phyloP scores from a whole-genome alignment of 1,140 invertebrate genomes.

The Lethocerus indicus region DNA sequence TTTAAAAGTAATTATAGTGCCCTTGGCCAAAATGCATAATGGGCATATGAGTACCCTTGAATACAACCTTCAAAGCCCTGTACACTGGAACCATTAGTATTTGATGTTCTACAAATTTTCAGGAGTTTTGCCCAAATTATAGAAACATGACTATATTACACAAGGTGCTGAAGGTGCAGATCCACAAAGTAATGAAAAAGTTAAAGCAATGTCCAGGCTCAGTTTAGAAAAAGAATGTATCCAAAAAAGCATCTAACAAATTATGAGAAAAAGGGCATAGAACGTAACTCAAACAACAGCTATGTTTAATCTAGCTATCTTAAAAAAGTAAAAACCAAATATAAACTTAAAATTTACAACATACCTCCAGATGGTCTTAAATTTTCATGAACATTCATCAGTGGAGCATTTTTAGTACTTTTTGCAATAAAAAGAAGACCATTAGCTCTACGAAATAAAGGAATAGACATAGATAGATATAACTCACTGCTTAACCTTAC shows the following conservation, averaged over 20 bases:
- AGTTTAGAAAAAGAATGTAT: background rate
- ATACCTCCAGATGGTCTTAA: constrained; percentile 1
- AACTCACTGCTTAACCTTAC: background rate
- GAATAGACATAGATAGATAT: background rate
- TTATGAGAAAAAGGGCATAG: background rate
- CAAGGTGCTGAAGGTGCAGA: too few species aligned
- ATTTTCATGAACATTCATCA: constrained; percentile 4
- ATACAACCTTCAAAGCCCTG: too few species aligned
- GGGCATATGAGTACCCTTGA: too few species aligned
- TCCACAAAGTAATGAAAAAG: background rate
- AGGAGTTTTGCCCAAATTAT: too few species aligned
- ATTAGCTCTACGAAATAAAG: constrained; percentile 4
- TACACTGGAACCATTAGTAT: too few species aligned
- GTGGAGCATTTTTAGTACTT: background rate
- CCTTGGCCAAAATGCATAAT: too few species aligned
- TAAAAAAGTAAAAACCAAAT: background rate
- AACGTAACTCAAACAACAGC: background rate
- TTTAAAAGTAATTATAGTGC: too few species aligned
- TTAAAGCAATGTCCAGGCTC: background rate
- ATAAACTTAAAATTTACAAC: background rate
- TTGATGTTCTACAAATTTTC: too few species aligned
- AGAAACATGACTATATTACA: too few species aligned
- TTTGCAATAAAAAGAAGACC: background rate
- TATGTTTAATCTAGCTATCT: background rate
- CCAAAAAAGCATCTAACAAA: background rate